Evolutionary conservation across 2,888 invertebrate genomes (phyloP).

Genomic region (Mesochorus sp.): DNA sequence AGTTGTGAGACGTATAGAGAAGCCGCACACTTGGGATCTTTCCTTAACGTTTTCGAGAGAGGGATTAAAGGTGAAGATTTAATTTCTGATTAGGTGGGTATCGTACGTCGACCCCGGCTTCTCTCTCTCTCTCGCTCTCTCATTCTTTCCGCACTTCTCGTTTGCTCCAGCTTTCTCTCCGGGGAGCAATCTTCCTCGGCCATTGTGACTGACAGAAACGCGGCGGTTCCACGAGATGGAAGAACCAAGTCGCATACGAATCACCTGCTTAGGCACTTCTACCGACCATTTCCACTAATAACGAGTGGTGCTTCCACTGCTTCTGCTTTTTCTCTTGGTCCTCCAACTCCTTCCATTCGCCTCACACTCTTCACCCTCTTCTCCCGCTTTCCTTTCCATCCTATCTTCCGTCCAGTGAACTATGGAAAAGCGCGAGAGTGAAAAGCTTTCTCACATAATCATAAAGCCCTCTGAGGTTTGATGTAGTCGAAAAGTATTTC

Average conservation of each 20-base stretch:
- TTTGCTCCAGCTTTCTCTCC: slow-evolving; percentile 62
- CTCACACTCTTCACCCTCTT: too few species aligned
- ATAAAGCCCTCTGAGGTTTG: slow-evolving; percentile 42
- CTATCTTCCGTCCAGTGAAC: slow-evolving; percentile 48
- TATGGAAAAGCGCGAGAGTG: slow-evolving; percentile 34
- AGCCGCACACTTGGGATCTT: slow-evolving; percentile 11
- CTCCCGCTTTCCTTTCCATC: slow-evolving; percentile 15
- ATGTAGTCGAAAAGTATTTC: slow-evolving; percentile 17
- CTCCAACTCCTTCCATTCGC: background rate
- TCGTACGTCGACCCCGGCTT: slow-evolving; percentile 55
- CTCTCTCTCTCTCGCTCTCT: slow-evolving; percentile 21
- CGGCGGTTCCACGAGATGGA: slow-evolving; percentile 78
- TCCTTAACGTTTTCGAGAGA: slow-evolving; percentile 20
- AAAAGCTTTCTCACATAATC: slow-evolving; percentile 60
- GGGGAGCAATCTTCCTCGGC: slow-evolving; percentile 76
- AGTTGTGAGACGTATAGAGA: background rate
- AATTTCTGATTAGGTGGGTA: slow-evolving; percentile 80
- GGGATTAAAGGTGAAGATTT: slow-evolving; percentile 80
- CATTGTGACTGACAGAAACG: slow-evolving; percentile 81
- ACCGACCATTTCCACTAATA: slow-evolving; percentile 74
- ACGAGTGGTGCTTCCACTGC: slow-evolving; percentile 65
- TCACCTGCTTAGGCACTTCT: slow-evolving; percentile 76
- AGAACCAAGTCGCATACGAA: slow-evolving; percentile 80
- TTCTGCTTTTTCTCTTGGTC: slow-evolving; percentile 41
- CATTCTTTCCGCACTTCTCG: slow-evolving; percentile 22